A percentile compares a stretch with the other conserved stretches of the same genome.
These are phyloP conservation scores for Masticophis lateralis DNA, from an alignment of 2,797 vertebrate species.

Conservation along the genomic window DNA sequence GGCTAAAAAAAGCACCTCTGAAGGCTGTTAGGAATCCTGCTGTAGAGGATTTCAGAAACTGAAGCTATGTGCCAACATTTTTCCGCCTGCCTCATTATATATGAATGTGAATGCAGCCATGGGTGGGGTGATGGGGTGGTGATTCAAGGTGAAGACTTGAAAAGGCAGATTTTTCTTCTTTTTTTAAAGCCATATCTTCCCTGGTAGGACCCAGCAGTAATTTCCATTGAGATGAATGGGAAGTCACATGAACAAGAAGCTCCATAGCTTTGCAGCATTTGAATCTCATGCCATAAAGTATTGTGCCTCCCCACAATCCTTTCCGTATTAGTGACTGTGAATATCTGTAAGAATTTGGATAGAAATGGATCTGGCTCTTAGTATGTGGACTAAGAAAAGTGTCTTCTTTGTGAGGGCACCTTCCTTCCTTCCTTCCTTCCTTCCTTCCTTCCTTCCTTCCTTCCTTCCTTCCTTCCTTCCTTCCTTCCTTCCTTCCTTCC, in stretches of 20 bases:
- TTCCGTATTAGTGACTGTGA: background rate
- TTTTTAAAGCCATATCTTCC: no score
- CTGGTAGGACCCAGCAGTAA: background rate
- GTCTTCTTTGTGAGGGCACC: background rate
- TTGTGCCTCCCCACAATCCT: background rate
- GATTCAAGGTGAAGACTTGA: background rate
- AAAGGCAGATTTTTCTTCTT: background rate
- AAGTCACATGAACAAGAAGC: background rate
- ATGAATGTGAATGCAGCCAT: background rate
- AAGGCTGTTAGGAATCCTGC: background rate
- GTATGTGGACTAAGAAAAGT: background rate
- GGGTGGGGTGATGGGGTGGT: background rate
- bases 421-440: background rate
- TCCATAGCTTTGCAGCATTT: background rate
- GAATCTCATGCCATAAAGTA: background rate
- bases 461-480: background rate
- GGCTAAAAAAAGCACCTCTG: background rate
- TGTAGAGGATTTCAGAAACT: background rate
- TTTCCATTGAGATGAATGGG: background rate
- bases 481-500: fast-evolving
- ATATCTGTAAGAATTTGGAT: background rate
- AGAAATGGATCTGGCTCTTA: background rate
- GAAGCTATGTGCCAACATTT: background rate
- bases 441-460: background rate
- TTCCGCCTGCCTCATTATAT: background rate